These are phyloP conservation scores for Rhagologus leucostigma DNA, from an alignment of 2,113 vertebrate genomes.

Conservation along the genomic window DNA sequence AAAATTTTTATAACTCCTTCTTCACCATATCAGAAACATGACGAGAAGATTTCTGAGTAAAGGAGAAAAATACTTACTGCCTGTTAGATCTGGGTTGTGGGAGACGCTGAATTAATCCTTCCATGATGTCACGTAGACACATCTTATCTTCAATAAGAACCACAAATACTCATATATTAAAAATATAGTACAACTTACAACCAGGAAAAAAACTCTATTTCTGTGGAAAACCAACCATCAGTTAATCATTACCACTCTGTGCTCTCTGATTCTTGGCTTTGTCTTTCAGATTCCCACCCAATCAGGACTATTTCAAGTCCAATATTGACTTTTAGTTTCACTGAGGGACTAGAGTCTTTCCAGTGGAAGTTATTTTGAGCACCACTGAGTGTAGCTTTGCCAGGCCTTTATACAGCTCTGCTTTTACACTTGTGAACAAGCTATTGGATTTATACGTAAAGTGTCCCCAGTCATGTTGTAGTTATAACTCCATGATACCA, in stretches of 20 bases:
- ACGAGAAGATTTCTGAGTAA: not conserved
- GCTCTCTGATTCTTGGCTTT: not conserved
- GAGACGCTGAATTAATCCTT: not conserved
- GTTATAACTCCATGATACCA: not conserved
- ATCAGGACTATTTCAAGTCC: not conserved
- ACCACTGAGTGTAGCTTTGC: not conserved
- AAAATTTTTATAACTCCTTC: not conserved
- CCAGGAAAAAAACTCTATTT: not conserved
- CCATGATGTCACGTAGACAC: not conserved
- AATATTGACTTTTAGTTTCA: not conserved
- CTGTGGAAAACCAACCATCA: not conserved
- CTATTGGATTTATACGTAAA: not conserved
- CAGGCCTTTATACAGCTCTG: not conserved
- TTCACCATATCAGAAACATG: not conserved
- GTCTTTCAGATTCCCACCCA: not conserved
- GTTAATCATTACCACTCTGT: not conserved
- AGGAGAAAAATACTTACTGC: not conserved
- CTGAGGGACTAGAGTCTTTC: not conserved
- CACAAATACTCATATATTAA: not conserved
- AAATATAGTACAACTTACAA: not conserved
- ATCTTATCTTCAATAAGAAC: not conserved
- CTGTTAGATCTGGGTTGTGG: not conserved
- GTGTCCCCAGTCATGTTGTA: not conserved
- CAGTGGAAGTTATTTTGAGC: not conserved
- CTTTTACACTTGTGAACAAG: not conserved